phyloP scores from a whole-genome alignment of 2,797 vertebrate genomes.

The Xenops minutus region DNA sequence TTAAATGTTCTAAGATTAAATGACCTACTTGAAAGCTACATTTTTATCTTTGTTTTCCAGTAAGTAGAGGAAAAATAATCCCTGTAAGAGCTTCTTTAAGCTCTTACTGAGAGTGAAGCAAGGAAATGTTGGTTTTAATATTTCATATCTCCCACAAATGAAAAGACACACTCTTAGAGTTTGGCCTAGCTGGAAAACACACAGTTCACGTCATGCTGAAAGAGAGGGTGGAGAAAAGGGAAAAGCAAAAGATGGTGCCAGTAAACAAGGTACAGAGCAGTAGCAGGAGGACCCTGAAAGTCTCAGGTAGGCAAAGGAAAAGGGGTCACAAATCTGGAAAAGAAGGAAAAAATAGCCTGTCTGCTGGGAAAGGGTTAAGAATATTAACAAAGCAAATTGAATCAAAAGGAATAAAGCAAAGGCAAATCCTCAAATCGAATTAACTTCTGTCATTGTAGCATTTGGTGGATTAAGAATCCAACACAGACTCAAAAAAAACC shows the following conservation, averaged over 20 bases:
- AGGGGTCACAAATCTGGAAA: not conserved
- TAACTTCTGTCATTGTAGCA: not conserved
- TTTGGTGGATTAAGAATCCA: not conserved
- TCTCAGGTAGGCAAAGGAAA: not conserved
- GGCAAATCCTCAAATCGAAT: not conserved
- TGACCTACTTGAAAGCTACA: conserved; percentile 68
- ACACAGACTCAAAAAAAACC: fast-evolving
- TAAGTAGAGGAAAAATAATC: conserved; percentile 45
- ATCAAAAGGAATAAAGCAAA: not conserved
- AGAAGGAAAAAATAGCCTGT: not conserved
- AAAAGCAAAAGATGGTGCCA: not conserved
- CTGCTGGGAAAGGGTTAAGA: not conserved
- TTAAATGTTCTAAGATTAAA: conserved; percentile 70
- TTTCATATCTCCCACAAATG: conserved; percentile 38
- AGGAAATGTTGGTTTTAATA: conserved; percentile 32
- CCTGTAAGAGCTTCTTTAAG: conserved; percentile 33
- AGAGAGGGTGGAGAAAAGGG: not conserved
- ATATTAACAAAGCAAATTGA: not conserved
- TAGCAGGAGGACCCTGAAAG: not conserved
- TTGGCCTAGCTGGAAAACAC: not conserved
- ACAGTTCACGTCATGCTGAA: not conserved
- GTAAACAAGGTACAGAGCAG: not conserved
- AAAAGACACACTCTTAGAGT: not conserved
- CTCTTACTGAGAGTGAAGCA: not conserved
- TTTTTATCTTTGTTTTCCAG: conserved; percentile 74